Percentiles rank a stretch among this genome's conserved stretches.
phyloP scores from a whole-genome alignment of 1,140 invertebrate species.

The Propsilocerus akamusi region DNA sequence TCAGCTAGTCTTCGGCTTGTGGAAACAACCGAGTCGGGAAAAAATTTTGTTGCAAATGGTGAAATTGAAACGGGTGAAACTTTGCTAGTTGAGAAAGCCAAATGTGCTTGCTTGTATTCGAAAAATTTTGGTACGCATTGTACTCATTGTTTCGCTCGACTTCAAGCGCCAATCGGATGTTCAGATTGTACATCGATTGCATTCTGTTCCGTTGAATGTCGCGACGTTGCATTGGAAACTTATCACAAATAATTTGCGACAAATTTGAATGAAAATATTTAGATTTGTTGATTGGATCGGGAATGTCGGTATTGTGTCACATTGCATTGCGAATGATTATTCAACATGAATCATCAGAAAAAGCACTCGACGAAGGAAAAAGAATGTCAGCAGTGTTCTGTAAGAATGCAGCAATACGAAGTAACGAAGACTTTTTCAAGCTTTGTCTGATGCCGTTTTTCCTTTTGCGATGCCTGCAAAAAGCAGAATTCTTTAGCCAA shows the following conservation, averaged over 20 bases:
- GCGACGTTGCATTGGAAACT: slow-evolving; percentile 35
- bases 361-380: slow-evolving; percentile 21
- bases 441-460: slow-evolving; percentile 61
- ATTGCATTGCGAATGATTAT: slow-evolving; percentile 58
- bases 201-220: slow-evolving; percentile 55
- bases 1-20: slow-evolving; percentile 27
- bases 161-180: slow-evolving; percentile 49
- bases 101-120: slow-evolving; percentile 49
- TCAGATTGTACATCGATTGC: slow-evolving; percentile 50
- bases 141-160: slow-evolving; percentile 55
- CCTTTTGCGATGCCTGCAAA: slow-evolving; percentile 48
- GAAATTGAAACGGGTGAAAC: slow-evolving; percentile 41
- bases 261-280: slow-evolving; percentile 64
- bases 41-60: slow-evolving; percentile 35
- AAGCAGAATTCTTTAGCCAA: slow-evolving; percentile 37
- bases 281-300: slow-evolving; percentile 53
- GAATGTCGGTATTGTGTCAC: slow-evolving; percentile 60
- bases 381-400: slow-evolving; percentile 35
- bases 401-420: slow-evolving; percentile 40
- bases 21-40: slow-evolving; percentile 26
- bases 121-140: slow-evolving; percentile 60
- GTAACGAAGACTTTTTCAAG: slow-evolving; percentile 52
- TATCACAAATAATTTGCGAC: too few species aligned
- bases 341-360: slow-evolving; percentile 29
- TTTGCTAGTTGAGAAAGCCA: slow-evolving; percentile 51